Base-by-base conservation (phyloP, 2,888 invertebrate genomes). In the Lepidocyrtinus sp. region DNA sequence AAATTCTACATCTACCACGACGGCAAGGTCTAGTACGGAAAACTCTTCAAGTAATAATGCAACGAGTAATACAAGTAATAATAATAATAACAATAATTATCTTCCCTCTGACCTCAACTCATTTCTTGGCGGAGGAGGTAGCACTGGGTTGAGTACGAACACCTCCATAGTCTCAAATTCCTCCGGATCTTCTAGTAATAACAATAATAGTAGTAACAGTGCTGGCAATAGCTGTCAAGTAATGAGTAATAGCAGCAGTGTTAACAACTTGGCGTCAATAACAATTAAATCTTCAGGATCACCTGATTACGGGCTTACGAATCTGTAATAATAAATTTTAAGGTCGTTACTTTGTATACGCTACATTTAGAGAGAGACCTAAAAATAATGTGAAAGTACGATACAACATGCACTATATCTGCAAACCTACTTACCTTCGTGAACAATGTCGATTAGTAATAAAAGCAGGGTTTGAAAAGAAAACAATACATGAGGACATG, bases 301-400 rank as follows among this genome's bases (percentile, higher is more conserved):
- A 63, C 85, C 95, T 87, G 95, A 96, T 90, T 96, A 96, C 88
- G 96, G 94, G 89, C 92, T 96, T 87, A 96, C 95, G 46, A 81
- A 86, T 76, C 81, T 85, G 83, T 84, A 85, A 85, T 77, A 82
- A 21, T 72, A 67, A 75, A 75, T 27, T 19, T 46, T 59, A 71
- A 74, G 26, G 5, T 3, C n/a, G 19, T 25, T 25, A 64, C 22
- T 22, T n/a, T 63, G 22, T n/a, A 9, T 21, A n/a, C 17, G 3
- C 7, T 63, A 26, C 67, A 26, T 45, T 22, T 45, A 21, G 67
- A n/a, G 63, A 24, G 25, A 63, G 24, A 25, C 2, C 22, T 2
- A 5, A 25, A n/a, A n/a, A n/a, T 63, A 24, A 12, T 64, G 3
- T 9, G 17, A 64, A 7, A 21, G 17, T 26, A 26, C 21, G 65